Evolutionary conservation across 2,888 invertebrate species (phyloP).

Genomic region (Tigriopus californicus): DNA sequence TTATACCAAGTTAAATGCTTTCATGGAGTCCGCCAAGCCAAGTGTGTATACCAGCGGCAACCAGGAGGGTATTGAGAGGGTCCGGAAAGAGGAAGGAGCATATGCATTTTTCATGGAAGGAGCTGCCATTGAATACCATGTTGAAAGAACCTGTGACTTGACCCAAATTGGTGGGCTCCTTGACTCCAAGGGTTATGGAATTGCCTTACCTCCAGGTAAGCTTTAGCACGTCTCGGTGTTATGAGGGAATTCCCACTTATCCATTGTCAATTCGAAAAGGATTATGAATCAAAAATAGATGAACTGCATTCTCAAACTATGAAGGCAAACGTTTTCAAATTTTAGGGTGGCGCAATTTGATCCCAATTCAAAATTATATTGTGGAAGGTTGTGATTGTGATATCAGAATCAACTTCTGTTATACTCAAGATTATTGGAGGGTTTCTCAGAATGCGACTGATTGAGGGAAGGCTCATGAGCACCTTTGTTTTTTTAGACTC

Average conservation of each 20-base stretch:
- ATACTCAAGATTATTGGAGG: too few species aligned
- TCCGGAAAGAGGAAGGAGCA: conserved; percentile 38
- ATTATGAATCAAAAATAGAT: too few species aligned
- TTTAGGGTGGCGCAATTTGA: too few species aligned
- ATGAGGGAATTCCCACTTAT: too few species aligned
- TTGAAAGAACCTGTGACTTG: conserved; percentile 71
- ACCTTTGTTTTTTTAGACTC: conserved; percentile 27
- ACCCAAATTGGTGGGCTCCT: conserved; percentile 74
- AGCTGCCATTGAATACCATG: conserved; percentile 82
- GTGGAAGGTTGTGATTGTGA: too few species aligned
- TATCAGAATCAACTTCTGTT: too few species aligned
- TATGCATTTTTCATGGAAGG: conserved; percentile 98
- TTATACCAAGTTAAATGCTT: conserved; percentile 86
- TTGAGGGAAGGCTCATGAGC: not conserved
- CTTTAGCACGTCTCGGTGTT: too few species aligned
- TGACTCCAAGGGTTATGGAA: conserved; percentile 87
- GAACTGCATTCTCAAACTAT: too few species aligned
- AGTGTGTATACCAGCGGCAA: conserved; percentile 49
- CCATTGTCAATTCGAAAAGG: too few species aligned
- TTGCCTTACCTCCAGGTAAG: conserved; percentile 79
- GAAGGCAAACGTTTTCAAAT: too few species aligned
- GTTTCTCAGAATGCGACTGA: too few species aligned
- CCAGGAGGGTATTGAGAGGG: conserved; percentile 32
- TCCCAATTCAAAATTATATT: too few species aligned
- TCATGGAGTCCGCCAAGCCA: conserved; percentile 74